phyloP scores from a whole-genome alignment of 2,888 invertebrate genomes.

The Antheraea assamensis region DNA sequence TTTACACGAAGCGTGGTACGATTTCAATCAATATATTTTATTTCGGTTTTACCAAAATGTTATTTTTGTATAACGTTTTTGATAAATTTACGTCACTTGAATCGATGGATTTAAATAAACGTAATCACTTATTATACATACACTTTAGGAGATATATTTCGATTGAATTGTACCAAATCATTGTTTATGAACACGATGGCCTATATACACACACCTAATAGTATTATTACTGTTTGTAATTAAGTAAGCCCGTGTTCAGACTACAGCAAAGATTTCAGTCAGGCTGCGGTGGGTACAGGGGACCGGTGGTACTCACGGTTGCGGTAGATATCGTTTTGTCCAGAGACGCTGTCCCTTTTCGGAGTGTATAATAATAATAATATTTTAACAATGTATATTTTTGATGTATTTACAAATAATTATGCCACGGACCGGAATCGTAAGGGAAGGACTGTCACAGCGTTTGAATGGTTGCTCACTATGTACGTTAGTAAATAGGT shows the following conservation, averaged over 20 bases:
- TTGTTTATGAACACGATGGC: background rate
- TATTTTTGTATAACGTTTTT: background rate
- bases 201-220: constrained; percentile 15
- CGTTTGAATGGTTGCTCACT: constrained; percentile 79
- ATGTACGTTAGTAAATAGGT: constrained; percentile 70
- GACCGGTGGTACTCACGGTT: constrained; percentile 38
- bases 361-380: constrained; percentile 56
- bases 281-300: background rate
- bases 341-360: constrained; percentile 54
- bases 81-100: no score
- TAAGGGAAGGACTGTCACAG: constrained; percentile 55
- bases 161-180: constrained; percentile 1
- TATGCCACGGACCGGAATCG: constrained; percentile 47
- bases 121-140: background rate
- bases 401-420: constrained; percentile 75
- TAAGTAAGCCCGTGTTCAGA: constrained; percentile 22
- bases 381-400: constrained; percentile 68
- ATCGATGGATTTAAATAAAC: background rate
- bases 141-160: background rate
- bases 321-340: constrained; percentile 46
- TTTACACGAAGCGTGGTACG: constrained; percentile 14
- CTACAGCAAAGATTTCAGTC: constrained; percentile 12
- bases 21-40: constrained; percentile 15
- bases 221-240: constrained; percentile 15
- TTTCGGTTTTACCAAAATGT: constrained; percentile 5